Base-by-base conservation (phyloP, 2,888 invertebrate genomes). In the Pandemis heparana region DNA sequence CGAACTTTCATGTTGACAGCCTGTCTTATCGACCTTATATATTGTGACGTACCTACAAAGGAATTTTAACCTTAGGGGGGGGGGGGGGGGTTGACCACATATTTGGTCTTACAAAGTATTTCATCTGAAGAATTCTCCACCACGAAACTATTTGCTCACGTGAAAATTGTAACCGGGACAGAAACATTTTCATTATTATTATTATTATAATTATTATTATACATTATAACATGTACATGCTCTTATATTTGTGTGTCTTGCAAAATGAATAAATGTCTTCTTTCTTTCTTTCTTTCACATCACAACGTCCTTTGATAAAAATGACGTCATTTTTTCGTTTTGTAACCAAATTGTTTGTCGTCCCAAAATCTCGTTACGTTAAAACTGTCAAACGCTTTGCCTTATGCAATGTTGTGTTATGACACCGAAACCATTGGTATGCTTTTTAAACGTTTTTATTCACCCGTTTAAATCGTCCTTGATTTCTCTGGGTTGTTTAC, bases 301-400 rank as follows among this genome's bases (percentile, higher is more conserved):
- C n/a, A 38, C 61, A 46, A 60, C 32, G 46, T 67, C 62, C 53
- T 68, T 63, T 56, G 7, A 51, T 9, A 39, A 48, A 46, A 18
- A 6, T 14, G 32, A 43, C 59, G 59, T 59, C 63, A 63, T 32
- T 48, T 75, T 77, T 71, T 75, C 81, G 78, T 80, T 83, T 78
- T 72, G 80, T 81, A 76, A 82, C 80, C 80, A 81, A 80, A 83
- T 80, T 79, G 68, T 63, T 62, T 59, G 46, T 68, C 68, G 68
- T 69, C 67, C 67, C 56, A n/a, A 59, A 51, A 48, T 38, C 64
- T 65, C 48, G 56, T 71, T 67, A 68, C 73, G 68, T 68, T 73
- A 77, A 79, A 70, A 76, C 81, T 78, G 79, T 75, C 75, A 80
- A 85, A 82, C 80, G 79, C 79, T 80, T 86, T 87, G 84, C 85